Conservation (phyloP, 2,797 vertebrate species). For the Galago senegalensis region DNA sequence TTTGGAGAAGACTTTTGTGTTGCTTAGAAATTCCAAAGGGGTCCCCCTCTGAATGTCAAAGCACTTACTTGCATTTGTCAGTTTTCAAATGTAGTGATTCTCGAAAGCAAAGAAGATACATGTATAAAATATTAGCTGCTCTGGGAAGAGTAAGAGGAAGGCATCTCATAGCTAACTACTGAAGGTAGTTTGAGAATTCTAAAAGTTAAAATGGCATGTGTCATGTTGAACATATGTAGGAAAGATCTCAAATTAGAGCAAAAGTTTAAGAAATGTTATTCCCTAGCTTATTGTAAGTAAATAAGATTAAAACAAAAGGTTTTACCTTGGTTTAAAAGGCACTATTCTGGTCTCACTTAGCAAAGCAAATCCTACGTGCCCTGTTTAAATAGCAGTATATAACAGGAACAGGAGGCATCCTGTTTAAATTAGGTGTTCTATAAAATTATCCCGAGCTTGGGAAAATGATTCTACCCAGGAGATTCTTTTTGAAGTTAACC, state of each 20-base stretch:
- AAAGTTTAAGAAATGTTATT: not conserved
- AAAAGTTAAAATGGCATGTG: constrained; percentile 1
- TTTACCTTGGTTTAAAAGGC: not conserved
- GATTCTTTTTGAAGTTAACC: not conserved
- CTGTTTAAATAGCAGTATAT: not conserved
- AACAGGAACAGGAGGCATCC: not conserved
- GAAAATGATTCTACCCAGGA: not conserved
- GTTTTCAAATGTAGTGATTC: constrained; percentile 46
- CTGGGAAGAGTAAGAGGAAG: not conserved
- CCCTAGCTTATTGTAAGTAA: not conserved
- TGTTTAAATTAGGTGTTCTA: not conserved
- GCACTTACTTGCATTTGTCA: not conserved
- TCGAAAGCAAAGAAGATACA: constrained; percentile 17
- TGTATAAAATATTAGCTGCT: not conserved
- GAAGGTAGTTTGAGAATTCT: not conserved
- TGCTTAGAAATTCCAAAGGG: constrained; percentile 37
- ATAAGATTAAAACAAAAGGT: not conserved
- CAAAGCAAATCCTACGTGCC: not conserved
- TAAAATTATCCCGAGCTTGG: not conserved
- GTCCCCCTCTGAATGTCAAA: not conserved
- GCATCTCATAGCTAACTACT: not conserved
- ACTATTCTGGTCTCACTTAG: not conserved
- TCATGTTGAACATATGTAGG: not conserved
- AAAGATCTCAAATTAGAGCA: not conserved
- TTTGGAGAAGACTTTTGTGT: constrained; percentile 18